These are phyloP conservation scores for Gastrophryne carolinensis DNA, from an alignment of 2,797 vertebrate genomes.

Conservation along the genomic window DNA sequence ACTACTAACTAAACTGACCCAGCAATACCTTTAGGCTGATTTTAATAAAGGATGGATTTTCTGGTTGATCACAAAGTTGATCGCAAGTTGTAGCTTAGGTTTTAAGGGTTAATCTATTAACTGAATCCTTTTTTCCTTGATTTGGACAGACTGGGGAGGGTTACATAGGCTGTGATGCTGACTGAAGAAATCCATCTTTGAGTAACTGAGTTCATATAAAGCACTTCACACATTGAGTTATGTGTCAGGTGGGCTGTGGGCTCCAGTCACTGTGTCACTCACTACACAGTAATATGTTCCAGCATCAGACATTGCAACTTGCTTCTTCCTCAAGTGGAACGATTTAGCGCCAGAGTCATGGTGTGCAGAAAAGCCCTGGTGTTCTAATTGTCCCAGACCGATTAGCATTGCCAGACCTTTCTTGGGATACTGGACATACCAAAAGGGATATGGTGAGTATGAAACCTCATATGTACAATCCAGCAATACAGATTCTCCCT, in stretches of 20 bases:
- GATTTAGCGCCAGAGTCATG: constrained; percentile 17
- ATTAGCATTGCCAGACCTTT: constrained; percentile 47
- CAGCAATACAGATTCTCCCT: constrained; percentile 22
- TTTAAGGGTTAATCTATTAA: no score
- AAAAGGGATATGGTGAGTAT: constrained; percentile 4
- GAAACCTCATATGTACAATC: constrained; percentile 34
- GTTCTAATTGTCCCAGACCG: rapidly evolving
- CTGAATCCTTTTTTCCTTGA: no score
- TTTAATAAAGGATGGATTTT: no score
- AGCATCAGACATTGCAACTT: not conserved
- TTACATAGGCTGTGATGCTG: no score
- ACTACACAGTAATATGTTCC: constrained; percentile 36
- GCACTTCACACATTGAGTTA: constrained; percentile 15
- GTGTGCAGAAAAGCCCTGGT: not conserved
- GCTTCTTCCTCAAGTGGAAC: constrained; percentile 18
- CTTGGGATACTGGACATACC: constrained; percentile 50
- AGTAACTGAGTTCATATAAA: no score
- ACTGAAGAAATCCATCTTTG: no score
- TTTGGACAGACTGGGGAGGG: no score
- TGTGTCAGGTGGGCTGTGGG: constrained; percentile 3
- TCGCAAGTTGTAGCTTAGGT: no score
- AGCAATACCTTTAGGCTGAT: no score
- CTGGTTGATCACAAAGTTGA: no score
- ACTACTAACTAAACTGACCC: no score
- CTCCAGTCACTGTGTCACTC: constrained; percentile 47